Evolutionary conservation across 2,888 invertebrate genomes (phyloP).

Genomic region (Deilephila elpenor): DNA sequence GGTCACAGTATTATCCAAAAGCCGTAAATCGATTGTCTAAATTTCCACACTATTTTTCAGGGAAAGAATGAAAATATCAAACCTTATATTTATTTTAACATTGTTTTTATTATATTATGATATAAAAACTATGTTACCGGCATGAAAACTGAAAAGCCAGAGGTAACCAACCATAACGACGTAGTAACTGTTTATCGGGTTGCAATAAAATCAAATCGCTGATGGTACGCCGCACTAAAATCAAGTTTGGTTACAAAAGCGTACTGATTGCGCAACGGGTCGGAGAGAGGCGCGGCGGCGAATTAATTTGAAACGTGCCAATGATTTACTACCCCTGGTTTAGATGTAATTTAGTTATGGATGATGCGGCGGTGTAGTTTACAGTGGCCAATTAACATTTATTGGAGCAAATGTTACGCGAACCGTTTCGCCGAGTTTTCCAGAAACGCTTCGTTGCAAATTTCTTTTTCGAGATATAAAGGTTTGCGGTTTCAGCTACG

Average conservation of each 20-base stretch:
- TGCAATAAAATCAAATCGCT: slow-evolving; percentile 15
- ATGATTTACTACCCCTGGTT: slow-evolving; percentile 72
- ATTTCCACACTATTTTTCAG: slow-evolving; percentile 36
- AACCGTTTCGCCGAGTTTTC: slow-evolving; percentile 21
- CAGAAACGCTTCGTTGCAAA: slow-evolving; percentile 19
- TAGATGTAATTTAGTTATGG: slow-evolving; percentile 69
- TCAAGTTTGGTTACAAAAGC: slow-evolving; percentile 60
- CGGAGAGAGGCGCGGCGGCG: slow-evolving; percentile 64
- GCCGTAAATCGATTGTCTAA: slow-evolving; percentile 41
- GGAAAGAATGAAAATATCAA: neutral
- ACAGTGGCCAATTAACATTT: slow-evolving; percentile 63
- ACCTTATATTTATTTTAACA: neutral
- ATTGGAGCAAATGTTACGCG: slow-evolving; percentile 45
- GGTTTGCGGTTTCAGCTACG: neutral
- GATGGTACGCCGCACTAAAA: slow-evolving; percentile 35
- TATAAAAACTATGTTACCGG: neutral
- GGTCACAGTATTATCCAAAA: slow-evolving; percentile 31
- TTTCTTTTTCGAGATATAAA: neutral
- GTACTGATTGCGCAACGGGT: slow-evolving; percentile 64
- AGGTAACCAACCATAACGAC: slow-evolving; percentile 9
- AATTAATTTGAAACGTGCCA: slow-evolving; percentile 77
- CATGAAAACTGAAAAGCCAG: neutral
- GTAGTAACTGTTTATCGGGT: slow-evolving; percentile 9
- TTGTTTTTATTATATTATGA: neutral
- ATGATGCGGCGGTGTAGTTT: slow-evolving; percentile 64